Evolutionary conservation across 1,140 invertebrate species (phyloP), one percentile per base, ranked within the genome.

Genomic region (Cotesia chilonis): DNA sequence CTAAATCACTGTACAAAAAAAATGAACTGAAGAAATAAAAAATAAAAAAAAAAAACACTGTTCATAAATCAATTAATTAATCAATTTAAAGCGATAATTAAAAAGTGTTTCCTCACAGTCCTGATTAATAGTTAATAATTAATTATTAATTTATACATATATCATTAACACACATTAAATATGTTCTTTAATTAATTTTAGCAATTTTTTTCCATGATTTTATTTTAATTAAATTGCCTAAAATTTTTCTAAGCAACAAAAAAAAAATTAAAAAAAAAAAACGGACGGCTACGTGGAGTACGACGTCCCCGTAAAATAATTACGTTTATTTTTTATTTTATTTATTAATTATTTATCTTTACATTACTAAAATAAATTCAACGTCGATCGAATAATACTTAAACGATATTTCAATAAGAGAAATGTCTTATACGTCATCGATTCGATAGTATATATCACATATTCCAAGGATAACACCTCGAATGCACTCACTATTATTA

Each of bases 1-100:
- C 73, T 74, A 78, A 76, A 77, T 76, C 65, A 73, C 74, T 77
- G 72, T 78, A 78, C 76, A 78, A 77, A 78, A 75, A 51, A 41
- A 57, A 12, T n/a, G 7, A 20, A 28, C 20, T 28, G 20, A 38
- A 14, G 14, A 73, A 64, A 68, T 7, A 55, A 73, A 70, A 63
- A 14, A 0, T 14, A 14, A 14, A 14, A 14, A 14, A 14, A 14
- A 14, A 14, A 14, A 14, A 14, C 14, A 14, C 14, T 14, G 14
- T 14, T 14, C 14, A 14, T 14, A 14, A 14, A 14, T 14, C 14
- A 14, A 14, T 14, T 55, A n/a, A 55, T n/a, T 55, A 55, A 55
- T 41, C 9, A 41, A 41, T 41, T 2, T 41, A 6, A 5, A 41
- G 2, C 6, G 0, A 41, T 41, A 41, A 41, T 41, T 41, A 41